Percentiles rank a stretch among this genome's conserved stretches.
Evolutionary conservation across 1,140 invertebrate genomes (phyloP).

Genomic region (Planococcus citri): DNA sequence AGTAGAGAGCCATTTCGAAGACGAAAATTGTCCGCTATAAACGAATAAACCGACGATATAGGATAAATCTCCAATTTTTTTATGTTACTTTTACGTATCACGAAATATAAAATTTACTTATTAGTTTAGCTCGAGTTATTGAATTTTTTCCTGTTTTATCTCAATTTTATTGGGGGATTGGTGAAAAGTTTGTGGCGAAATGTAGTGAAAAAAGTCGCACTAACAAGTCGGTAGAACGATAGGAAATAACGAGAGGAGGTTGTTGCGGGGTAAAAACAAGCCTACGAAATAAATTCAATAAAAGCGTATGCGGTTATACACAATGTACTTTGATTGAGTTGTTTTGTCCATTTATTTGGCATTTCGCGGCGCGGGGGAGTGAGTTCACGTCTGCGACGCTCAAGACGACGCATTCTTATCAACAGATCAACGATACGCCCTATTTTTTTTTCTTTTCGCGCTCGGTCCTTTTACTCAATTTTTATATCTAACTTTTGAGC

Average conservation of each 20-base stretch:
- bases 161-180: neutral
- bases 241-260: no score
- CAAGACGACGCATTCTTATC: neutral
- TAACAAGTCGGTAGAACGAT: neutral
- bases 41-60: no score
- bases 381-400: neutral
- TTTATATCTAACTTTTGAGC: neutral
- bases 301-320: neutral
- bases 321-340: constrained; percentile 1
- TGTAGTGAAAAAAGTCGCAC: neutral
- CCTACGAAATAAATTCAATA: neutral
- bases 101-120: neutral
- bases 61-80: neutral
- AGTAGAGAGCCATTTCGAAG: no score
- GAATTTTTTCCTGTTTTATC: neutral
- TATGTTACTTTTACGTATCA: neutral
- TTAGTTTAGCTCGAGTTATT: neutral
- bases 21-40: neutral
- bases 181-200: neutral
- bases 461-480: neutral
- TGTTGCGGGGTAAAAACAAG: neutral
- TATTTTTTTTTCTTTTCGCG: neutral
- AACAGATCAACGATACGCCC: neutral
- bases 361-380: neutral
- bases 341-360: constrained; percentile 3